Evolutionary conservation across 2,797 vertebrate species (phyloP).

Genomic region (Sebastes matsubarae): DNA sequence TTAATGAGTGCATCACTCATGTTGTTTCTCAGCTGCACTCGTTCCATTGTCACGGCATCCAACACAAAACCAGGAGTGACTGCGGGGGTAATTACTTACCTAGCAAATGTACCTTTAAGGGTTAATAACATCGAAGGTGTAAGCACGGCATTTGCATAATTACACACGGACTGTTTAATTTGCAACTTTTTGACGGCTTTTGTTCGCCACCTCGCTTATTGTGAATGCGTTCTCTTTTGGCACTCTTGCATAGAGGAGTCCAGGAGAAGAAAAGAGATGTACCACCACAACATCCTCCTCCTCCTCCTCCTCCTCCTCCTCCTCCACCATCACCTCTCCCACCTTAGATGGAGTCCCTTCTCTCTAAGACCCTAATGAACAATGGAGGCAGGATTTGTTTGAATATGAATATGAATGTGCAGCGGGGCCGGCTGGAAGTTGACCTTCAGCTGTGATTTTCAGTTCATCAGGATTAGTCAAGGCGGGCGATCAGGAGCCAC

Average conservation of each 20-base stretch:
- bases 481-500: slow-evolving; percentile 99
- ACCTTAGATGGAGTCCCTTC: slow-evolving; percentile 77
- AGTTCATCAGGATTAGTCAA: slow-evolving; percentile 99
- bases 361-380: slow-evolving; percentile 92
- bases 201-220: slow-evolving; percentile 65
- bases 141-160: slow-evolving; percentile 85
- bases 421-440: slow-evolving; percentile 93
- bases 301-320: slow-evolving; percentile 47
- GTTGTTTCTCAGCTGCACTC: slow-evolving; percentile 73
- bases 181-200: slow-evolving; percentile 85
- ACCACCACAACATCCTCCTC: slow-evolving; percentile 68
- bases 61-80: slow-evolving; percentile 78
- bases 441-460: slow-evolving; percentile 99
- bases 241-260: slow-evolving; percentile 49
- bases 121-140: slow-evolving; percentile 86
- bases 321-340: slow-evolving; percentile 54
- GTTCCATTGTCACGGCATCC: slow-evolving; percentile 77
- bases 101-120: slow-evolving; percentile 82
- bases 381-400: slow-evolving; percentile 99
- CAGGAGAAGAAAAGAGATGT: slow-evolving; percentile 69
- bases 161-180: slow-evolving; percentile 83
- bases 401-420: slow-evolving; percentile 99
- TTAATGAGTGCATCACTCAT: slow-evolving; percentile 82
- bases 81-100: slow-evolving; percentile 83
- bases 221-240: slow-evolving; percentile 60